Evolutionary conservation across 2,113 vertebrate species (phyloP), one percentile per base, ranked within the genome.

Genomic region (Apodemus speciosus): DNA sequence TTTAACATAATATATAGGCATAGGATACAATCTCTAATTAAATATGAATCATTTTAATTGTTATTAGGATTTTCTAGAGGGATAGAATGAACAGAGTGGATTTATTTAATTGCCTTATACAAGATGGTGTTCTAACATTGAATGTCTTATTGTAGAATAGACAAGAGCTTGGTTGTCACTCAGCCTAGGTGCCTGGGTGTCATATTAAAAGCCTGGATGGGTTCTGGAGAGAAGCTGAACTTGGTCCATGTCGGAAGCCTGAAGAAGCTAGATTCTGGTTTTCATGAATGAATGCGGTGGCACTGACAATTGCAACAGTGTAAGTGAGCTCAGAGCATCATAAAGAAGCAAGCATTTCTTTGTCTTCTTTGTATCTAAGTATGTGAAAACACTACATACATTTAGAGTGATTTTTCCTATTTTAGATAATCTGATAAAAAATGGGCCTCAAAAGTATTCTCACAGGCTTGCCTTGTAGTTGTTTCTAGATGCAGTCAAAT

Each of bases 31-130:
- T 60, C 9, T 86, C 85, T 86, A 90, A 92, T 69, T 93, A 80
- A 93, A 73, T 20, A 35, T 83, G 53, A 94, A n/a, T 90, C 49
- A 87, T 69, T 86, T 58, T 58, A 49, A 40, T 76, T 85, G 43
- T 20, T 20, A 32, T 51, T 51, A 81, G n/a, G 23, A 21, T 40
- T 38, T 23, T 81, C 11, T 60, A 15, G 11, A 81, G 21, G 3
- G 8, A 16, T 3, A 38, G 21, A 80, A 58, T 0, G 23, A 81
- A 81, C 0, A 81, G 13, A 58, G 27, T 40, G 32, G 13, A 58
- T 58, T 35, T 77, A 77, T 51, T 8, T 38, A 27, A 81, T 58
- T 81, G 23, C 6, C 21, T 38, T 40, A 40, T 38, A 40, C 11
- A 58, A 81, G 15, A 81, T 38, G 11, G 6, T 38, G 23, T 1